Evolutionary conservation across 2,113 vertebrate genomes (phyloP), one percentile per base, ranked within the genome.

Genomic region (Riparia riparia): DNA sequence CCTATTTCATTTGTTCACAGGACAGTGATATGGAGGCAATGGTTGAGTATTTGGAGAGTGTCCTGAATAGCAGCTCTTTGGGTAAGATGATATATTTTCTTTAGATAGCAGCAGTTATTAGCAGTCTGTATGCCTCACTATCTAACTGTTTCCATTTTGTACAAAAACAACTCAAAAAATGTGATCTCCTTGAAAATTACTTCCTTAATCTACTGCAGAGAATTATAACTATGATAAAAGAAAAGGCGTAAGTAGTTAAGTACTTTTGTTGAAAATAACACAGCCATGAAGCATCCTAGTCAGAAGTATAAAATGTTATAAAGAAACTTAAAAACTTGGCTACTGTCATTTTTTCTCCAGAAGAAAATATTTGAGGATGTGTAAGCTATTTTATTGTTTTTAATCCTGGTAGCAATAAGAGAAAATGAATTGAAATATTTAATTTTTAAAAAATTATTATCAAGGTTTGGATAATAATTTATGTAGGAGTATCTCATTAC

Each of bases 1-100:
- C 58, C 25, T 61, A 60, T 65, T 86, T 79, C 17, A 82, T 95
- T 63, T 90, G 47, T 71, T 73, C 63, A 76, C 97, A 99, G 99
- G 98, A 99, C 95, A 98, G 98, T 69, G 98, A 99, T 78, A 74
- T 96, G 7, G 98, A 98, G 78, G 98, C 98, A 10, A 97, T 98
- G 98, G 97, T 98, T 95, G 89, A 90, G 61, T 98, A 98, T 96
- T 97, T 99, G 98, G 98, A 99, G 96, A 91, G 96, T 4, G 96
- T 98, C 84, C 96, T 99, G 95, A 93, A 96, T 37, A 97, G 81
- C 5, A 96, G 95, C 25, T 95, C 97, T 24, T 54, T 82, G 24
- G 97, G 98, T 99, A 78, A 97, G 94, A 42, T 37, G 32, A 2
- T 45, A 7, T 7, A 34, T 84, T 20, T 91, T 86, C 53, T 56